These are phyloP conservation scores for Rhyzopertha dominica DNA, from an alignment of 1,140 invertebrate genomes.

Conservation along the genomic window DNA sequence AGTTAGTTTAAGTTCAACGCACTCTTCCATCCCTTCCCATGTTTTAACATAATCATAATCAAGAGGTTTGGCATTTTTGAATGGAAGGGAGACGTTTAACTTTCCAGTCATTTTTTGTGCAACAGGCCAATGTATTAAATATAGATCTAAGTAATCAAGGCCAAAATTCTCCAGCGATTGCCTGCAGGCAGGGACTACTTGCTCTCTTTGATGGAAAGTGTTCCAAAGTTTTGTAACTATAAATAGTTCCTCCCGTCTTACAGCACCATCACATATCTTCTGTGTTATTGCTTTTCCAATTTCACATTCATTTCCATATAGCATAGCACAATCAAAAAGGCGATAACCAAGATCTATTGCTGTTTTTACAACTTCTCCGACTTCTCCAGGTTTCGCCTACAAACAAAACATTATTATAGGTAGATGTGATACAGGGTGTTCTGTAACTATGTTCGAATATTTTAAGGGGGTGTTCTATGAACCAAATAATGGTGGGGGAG, in stretches of 20 bases:
- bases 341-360: constrained; percentile 67
- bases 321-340: constrained; percentile 70
- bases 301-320: constrained; percentile 69
- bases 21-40: constrained; percentile 76
- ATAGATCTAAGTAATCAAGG: constrained; percentile 71
- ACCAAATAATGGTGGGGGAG: too few relatives aligned
- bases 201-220: constrained; percentile 59
- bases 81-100: constrained; percentile 24
- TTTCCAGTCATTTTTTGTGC: constrained; percentile 27
- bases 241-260: constrained; percentile 58
- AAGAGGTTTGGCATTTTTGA: constrained; percentile 52
- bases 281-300: constrained; percentile 65
- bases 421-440: too few relatives aligned
- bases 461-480: too few relatives aligned
- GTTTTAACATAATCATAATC: constrained; percentile 72
- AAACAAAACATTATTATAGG: too few relatives aligned
- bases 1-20: constrained; percentile 61
- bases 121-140: constrained; percentile 75
- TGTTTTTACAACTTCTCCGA: constrained; percentile 18
- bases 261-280: constrained; percentile 58
- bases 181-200: constrained; percentile 52
- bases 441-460: too few relatives aligned
- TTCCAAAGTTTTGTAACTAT: constrained; percentile 67
- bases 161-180: constrained; percentile 59
- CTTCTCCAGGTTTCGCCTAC: constrained; percentile 17